Conservation (phyloP, 1,140 invertebrate genomes). For the Saxidomus purpurata region DNA sequence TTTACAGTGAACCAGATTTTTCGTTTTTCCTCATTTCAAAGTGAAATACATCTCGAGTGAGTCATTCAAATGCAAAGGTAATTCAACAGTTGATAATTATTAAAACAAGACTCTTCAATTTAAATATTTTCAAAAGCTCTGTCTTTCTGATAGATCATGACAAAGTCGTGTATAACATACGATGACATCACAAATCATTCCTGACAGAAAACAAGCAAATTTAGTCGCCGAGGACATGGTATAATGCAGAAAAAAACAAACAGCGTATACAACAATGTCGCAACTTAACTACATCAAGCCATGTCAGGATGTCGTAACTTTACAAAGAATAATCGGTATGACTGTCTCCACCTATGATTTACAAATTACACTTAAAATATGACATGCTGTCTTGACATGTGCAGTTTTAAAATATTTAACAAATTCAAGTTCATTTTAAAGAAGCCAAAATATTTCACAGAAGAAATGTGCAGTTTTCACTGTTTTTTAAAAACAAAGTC, state of each 20-base stretch:
- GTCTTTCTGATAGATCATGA: not conserved
- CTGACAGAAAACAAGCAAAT: conserved; percentile 1
- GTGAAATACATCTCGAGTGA: not conserved
- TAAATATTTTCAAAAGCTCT: conserved; percentile 3
- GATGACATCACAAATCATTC: conserved; percentile 3
- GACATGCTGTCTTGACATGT: not conserved
- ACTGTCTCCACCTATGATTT: not conserved
- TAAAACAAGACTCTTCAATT: conserved; percentile 35
- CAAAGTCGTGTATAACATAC: not conserved
- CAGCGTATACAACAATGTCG: not conserved
- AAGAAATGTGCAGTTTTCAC: too few species aligned
- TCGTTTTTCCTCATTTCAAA: too few species aligned
- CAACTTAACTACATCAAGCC: not conserved
- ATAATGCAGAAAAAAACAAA: conserved; percentile 1
- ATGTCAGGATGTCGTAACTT: not conserved
- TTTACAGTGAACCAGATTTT: too few species aligned
- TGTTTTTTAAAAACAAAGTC: too few species aligned
- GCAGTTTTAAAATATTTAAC: too few species aligned
- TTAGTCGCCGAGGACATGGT: not conserved
- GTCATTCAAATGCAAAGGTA: not conserved
- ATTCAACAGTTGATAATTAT: not conserved
- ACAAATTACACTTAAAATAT: not conserved
- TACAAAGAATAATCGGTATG: not conserved
- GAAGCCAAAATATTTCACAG: too few species aligned
- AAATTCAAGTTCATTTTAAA: too few species aligned